Evolutionary conservation across 1,140 invertebrate species (phyloP).

Genomic region (Drosophila nannoptera): DNA sequence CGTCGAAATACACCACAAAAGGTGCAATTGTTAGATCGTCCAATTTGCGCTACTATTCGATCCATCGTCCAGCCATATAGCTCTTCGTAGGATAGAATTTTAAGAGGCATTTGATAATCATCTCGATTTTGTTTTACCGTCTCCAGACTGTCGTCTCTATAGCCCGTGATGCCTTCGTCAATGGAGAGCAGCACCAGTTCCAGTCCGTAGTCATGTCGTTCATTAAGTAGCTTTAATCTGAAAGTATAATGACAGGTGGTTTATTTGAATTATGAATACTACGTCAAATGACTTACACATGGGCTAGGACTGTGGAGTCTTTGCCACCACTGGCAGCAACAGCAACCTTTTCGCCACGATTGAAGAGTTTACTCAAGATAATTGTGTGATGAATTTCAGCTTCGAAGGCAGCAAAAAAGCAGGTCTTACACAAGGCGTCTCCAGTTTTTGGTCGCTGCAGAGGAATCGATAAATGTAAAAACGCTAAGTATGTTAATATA

Average conservation of each 20-base stretch:
- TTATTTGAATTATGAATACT: neutral
- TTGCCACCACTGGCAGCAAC: slow-evolving; percentile 99
- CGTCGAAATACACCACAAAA: slow-evolving; percentile 98
- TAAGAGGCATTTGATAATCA: slow-evolving; percentile 96
- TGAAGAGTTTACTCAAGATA: slow-evolving; percentile 90
- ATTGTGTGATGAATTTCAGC: slow-evolving; percentile 98
- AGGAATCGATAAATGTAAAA: slow-evolving; percentile 8
- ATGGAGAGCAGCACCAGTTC: slow-evolving; percentile 96
- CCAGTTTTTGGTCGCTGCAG: slow-evolving; percentile 92
- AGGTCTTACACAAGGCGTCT: slow-evolving; percentile 95
- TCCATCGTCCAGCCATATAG: slow-evolving; percentile 99
- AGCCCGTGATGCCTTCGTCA: slow-evolving; percentile 99
- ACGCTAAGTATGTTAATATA: neutral
- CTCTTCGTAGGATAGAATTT: slow-evolving; percentile 98
- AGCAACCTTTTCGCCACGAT: slow-evolving; percentile 92
- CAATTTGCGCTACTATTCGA: slow-evolving; percentile 96
- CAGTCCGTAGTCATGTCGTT: slow-evolving; percentile 94
- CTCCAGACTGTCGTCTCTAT: slow-evolving; percentile 98
- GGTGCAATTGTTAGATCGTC: slow-evolving; percentile 98
- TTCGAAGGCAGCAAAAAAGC: slow-evolving; percentile 97
- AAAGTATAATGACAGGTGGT: neutral
- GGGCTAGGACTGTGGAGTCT: slow-evolving; percentile 98
- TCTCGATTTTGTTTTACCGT: slow-evolving; percentile 96
- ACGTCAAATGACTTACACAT: slow-evolving; percentile 81
- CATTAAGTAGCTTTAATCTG: slow-evolving; percentile 92